phyloP scores from a whole-genome alignment of 2,888 invertebrate species.

The Synergus umbraculus region DNA sequence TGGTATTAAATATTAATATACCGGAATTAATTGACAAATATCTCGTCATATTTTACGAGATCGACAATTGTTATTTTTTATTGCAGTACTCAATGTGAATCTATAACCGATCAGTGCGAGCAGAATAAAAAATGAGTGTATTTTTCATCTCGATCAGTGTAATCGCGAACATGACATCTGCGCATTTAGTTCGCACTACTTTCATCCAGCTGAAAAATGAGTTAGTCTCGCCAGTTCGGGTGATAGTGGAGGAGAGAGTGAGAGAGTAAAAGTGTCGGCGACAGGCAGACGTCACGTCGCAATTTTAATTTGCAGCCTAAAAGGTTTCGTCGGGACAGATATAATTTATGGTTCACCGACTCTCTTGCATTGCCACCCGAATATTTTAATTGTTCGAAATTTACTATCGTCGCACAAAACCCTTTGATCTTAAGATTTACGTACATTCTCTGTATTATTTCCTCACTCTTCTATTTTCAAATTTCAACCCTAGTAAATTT shows the following conservation, averaged over 20 bases:
- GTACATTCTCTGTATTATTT: not conserved
- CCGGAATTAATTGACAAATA: not conserved
- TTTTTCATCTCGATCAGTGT: slow-evolving; percentile 20
- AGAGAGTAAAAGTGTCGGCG: slow-evolving; percentile 35
- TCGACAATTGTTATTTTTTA: slow-evolving; percentile 1
- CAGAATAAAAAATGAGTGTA: slow-evolving; percentile 13
- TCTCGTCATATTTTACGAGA: not conserved
- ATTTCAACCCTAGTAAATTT: not conserved
- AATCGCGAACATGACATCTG: slow-evolving; percentile 25
- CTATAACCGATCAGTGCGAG: not conserved
- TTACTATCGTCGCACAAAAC: slow-evolving; percentile 26
- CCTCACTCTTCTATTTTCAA: not conserved
- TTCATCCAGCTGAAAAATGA: slow-evolving; percentile 34
- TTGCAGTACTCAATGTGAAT: not conserved
- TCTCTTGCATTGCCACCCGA: not conserved
- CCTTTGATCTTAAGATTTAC: slow-evolving; percentile 2
- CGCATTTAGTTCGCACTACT: slow-evolving; percentile 33
- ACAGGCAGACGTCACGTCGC: slow-evolving; percentile 41
- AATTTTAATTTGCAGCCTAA: slow-evolving; percentile 41
- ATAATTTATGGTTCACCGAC: slow-evolving; percentile 33
- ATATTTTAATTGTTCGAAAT: slow-evolving; percentile 41
- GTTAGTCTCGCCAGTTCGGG: slow-evolving; percentile 30
- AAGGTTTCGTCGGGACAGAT: slow-evolving; percentile 37
- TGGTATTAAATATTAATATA: not conserved
- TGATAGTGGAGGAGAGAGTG: slow-evolving; percentile 27